Evolutionary conservation across 1,140 invertebrate species (phyloP), one percentile per base, ranked within the genome.

Genomic region (Heliothis virescens): DNA sequence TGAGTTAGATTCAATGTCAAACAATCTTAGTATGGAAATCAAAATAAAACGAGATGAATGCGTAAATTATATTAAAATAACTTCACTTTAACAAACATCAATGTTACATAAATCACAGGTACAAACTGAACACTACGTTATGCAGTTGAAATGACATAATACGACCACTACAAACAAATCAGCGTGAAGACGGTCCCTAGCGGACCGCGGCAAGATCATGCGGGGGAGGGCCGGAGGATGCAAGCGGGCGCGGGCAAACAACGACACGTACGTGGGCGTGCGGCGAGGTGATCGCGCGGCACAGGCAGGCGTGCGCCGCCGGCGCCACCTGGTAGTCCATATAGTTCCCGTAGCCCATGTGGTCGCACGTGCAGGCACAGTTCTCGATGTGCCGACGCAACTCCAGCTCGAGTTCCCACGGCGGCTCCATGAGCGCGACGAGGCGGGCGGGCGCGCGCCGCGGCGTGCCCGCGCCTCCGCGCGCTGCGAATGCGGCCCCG

Each of bases 271-370:
- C 93, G 91, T 94, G 93, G 90, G 92, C 93, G 91, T 94, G 93
- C 87, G 93, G 93, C 82, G 92, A 94, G 83, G 91, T 93, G 90
- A 94, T 90, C 83, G 93, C 93, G 86, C 92, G 91, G 89, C 93
- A 94, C 75, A 94, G 83, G 85, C 93, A 94, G 85, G 92, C 92
- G 85, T 93, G 93, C 84, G 90, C 90, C 78, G 89, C 87, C 80
- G 92, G 90, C 81, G 91, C 95, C 93, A 98, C 97, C 97, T 98
- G 97, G 95, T 98, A 98, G 95, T 98, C 97, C 96, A 98, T 97
- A 91, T 97, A 98, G 95, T 98, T 98, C 83, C 98, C 98, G 94
- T 98, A 98, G 91, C 98, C 98, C 97, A 98, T 97, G 95, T 98
- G 98, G 95, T 98, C 97, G 95, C 98, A 98, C 85, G 97, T 97